Evolutionary conservation across 2,797 vertebrate species (phyloP).

Genomic region (Sebastes steindachneri): DNA sequence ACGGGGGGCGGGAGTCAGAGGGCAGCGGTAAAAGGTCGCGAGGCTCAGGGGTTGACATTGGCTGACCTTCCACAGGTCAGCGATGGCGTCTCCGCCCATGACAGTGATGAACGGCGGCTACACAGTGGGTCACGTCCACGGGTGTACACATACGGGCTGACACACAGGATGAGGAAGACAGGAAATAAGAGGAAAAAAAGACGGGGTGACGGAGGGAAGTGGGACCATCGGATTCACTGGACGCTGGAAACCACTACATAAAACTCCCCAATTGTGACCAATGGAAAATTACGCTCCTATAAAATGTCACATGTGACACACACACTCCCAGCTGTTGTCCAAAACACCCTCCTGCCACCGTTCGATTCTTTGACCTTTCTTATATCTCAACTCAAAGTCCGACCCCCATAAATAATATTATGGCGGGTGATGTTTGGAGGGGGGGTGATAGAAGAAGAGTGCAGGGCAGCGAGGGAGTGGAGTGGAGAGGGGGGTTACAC

Average conservation of each 20-base stretch:
- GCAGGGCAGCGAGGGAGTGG: conserved; percentile 21
- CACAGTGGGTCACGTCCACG: conserved; percentile 52
- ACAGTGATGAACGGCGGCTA: conserved; percentile 80
- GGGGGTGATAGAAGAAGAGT: conserved; percentile 31
- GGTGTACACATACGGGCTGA: conserved; percentile 9
- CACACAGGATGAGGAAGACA: not conserved
- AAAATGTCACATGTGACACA: conserved; percentile 61
- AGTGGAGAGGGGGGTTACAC: conserved; percentile 61
- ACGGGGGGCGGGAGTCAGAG: conserved; percentile 40
- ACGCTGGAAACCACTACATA: conserved; percentile 49
- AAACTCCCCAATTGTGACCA: conserved; percentile 43
- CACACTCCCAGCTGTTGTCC: not conserved
- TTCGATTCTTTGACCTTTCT: conserved; percentile 83
- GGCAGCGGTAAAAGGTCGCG: conserved; percentile 71
- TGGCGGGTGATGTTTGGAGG: conserved; percentile 39
- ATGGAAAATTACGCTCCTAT: conserved; percentile 52
- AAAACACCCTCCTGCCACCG: conserved; percentile 16
- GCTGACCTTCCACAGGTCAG: conserved; percentile 76
- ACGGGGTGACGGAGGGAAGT: not conserved
- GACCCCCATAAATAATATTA: conserved; percentile 84
- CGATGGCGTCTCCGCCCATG: conserved; percentile 70
- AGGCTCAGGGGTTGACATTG: conserved; percentile 78
- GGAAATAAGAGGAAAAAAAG: not conserved
- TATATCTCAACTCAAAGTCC: conserved; percentile 79
- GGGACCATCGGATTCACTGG: conserved; percentile 23